Evolutionary conservation across 1,140 invertebrate species (phyloP).

Genomic region (Lucilia sericata): DNA sequence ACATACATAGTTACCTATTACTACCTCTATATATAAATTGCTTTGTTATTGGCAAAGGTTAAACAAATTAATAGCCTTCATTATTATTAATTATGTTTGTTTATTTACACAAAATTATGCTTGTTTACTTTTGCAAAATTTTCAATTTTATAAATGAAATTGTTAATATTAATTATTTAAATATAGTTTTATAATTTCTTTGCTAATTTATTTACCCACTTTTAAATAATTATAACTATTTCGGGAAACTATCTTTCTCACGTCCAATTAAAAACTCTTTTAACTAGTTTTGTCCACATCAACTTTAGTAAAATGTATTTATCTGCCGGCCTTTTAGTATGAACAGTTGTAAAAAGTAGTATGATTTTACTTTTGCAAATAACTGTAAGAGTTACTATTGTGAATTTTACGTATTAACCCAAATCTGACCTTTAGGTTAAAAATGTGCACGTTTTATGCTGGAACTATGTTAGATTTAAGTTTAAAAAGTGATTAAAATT

Average conservation of each 20-base stretch:
- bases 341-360: neutral
- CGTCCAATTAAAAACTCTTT: neutral
- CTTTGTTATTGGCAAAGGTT: constrained; percentile 18
- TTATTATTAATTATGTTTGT: neutral
- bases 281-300: neutral
- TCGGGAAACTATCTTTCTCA: neutral
- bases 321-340: neutral
- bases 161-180: neutral
- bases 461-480: no score
- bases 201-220: neutral
- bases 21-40: neutral
- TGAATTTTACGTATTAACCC: neutral
- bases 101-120: no score
- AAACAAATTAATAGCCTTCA: no score
- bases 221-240: neutral
- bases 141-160: no score
- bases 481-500: no score
- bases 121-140: no score
- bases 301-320: neutral
- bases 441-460: no score
- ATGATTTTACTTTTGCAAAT: neutral
- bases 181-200: no score
- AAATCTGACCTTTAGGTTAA: no score
- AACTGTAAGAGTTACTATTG: neutral
- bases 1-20: no score